Percentiles rank a stretch among this genome's conserved stretches.
phyloP scores from a whole-genome alignment of 53 echinoderm and acorn worm species.

The Hippasteria phrygiana region DNA sequence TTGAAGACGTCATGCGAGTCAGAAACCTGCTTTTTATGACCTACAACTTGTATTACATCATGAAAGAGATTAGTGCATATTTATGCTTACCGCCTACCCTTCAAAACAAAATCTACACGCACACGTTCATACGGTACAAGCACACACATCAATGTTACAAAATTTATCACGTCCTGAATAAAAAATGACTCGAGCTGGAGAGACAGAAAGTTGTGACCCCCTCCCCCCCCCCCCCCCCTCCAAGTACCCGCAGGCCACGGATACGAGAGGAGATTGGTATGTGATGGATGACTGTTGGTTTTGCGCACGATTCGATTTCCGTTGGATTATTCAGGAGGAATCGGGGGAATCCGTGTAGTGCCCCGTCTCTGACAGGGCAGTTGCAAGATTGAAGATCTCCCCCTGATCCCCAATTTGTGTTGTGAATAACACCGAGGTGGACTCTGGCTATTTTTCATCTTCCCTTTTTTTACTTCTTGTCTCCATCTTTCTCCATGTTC shows the following conservation, averaged over 20 bases:
- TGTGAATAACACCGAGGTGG: constrained; percentile 48
- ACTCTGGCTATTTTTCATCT: constrained; percentile 3
- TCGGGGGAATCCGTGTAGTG: background rate
- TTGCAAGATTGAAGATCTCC: constrained; percentile 47
- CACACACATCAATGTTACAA: constrained; percentile 28
- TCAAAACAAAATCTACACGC: background rate
- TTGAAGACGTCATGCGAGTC: no score
- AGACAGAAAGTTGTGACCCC: background rate
- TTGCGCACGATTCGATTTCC: constrained; percentile 63
- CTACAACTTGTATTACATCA: no score
- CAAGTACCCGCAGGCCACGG: background rate
- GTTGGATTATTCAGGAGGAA: constrained; percentile 51
- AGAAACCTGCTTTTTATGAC: background rate
- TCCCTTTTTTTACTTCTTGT: background rate
- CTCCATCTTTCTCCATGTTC: background rate
- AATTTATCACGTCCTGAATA: constrained; percentile 32
- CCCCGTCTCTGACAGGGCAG: background rate
- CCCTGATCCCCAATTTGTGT: constrained; percentile 62
- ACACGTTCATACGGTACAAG: background rate
- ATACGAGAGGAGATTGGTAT: constrained; percentile 26
- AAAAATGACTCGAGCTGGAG: constrained; percentile 19
- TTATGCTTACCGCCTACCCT: background rate
- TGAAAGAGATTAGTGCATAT: background rate
- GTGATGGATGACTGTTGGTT: constrained; percentile 61
- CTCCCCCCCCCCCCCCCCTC: background rate